A percentile compares a stretch with the other conserved stretches of the same genome.
Conservation (phyloP, 2,113 vertebrate genomes). For the Leptocoma aspasia region DNA sequence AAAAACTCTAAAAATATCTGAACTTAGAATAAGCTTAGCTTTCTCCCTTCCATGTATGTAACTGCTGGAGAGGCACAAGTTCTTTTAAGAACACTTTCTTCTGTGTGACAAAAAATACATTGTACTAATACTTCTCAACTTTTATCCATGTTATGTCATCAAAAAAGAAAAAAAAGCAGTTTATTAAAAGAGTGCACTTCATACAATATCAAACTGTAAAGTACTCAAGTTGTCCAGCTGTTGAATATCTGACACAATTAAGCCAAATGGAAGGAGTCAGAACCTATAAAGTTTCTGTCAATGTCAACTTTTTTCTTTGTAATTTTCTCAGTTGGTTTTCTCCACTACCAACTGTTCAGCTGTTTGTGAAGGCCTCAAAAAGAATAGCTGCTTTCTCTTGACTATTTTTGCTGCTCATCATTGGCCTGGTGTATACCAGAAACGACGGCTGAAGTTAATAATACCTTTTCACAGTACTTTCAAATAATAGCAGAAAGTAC, state of each 20-base stretch:
- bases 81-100: neutral
- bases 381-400: neutral
- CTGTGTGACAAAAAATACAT: neutral
- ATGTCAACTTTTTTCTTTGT: neutral
- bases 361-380: neutral
- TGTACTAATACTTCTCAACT: neutral
- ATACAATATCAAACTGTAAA: neutral
- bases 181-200: neutral
- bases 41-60: neutral
- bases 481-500: neutral
- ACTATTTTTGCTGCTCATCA: neutral
- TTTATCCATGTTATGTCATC: neutral
- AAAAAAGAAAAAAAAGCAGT: neutral
- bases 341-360: neutral
- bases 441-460: neutral
- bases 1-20: neutral
- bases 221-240: neutral
- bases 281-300: neutral
- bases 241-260: neutral
- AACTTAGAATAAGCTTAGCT: neutral
- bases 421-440: neutral
- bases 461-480: neutral
- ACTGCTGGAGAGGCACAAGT: neutral
- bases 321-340: conserved; percentile 42
- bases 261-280: neutral